Base-by-base conservation (phyloP, 2,888 invertebrate genomes). In the Scaptomyza flava region DNA sequence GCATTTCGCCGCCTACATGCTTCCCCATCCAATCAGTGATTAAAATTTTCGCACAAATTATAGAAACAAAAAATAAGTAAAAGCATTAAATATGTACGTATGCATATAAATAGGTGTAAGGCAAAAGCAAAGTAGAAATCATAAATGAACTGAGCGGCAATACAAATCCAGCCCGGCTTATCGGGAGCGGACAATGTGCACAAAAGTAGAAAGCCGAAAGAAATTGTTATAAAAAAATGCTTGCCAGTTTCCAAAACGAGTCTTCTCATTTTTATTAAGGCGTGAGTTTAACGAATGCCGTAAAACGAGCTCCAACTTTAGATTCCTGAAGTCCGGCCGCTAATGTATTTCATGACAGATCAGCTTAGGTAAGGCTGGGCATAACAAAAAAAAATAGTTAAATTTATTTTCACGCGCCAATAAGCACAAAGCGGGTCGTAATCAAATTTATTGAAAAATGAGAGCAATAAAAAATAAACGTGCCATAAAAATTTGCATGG, bases 391-490 rank as follows among this genome's bases (percentile, higher is more conserved):
- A 80, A n/a, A 36, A 3, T 0, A 17, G 17, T 72, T 66, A 77
- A 89, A 89, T 85, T 81, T 87, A 87, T 87, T 84, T 89, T 89
- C 87, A 85, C 84, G 79, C 84, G 77, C 87, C 89, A 85, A 85
- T 85, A 89, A 89, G 84, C 84, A 85, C 85, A 75, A 81, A 81
- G 81, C 79, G 79, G 81, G 64, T 74, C 84, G 87, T 89, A 87
- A 85, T 85, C 84, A 85, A 85, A 89, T 85, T 85, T 87, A 79
- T 83, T 83, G 82, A 88, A 83, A 83, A 83, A 85, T 88, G 83
- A 72, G 60, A 61, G 80, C 73, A 70, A 85, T 82, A 87, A 82
- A 82, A 75, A 79, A 53, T 59, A 33, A 50, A 65, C 63, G 73
- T 73, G 59, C 50, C 57, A 33, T 34, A 14, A 43, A 72, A 41